Evolutionary conservation across 92 coral and sea anemone genomes (phyloP), one percentile per base, ranked within the genome.

Genomic region (Palythoa grandiflora): DNA sequence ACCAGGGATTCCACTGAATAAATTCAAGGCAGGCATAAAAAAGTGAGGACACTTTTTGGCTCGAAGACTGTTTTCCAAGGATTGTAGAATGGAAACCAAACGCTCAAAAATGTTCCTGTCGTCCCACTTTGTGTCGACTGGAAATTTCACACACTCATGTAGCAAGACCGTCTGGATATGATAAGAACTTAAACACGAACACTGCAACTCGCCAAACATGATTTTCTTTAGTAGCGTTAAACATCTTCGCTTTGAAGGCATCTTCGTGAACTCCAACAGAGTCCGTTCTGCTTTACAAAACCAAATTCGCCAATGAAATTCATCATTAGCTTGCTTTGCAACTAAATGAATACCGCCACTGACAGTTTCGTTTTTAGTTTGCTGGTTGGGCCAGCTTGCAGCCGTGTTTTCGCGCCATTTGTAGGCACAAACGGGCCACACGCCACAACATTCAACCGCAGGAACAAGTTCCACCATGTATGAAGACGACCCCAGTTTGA

Each of bases 281-380:
- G 54, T 60, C 35, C 83, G 70, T 66, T 93, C 95, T 16, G 95
- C 93, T 55, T 87, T 88, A 78, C 89, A 90, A 74, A 84, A 93
- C 88, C 95, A 93, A 57, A 90, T 90, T 78, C 91, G 88, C 95
- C 95, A 93, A 39, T 93, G 93, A 61, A 83, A 88, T 17, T 83
- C 95, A 53, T 75, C 80, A 15, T 86, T 72, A 14, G 92, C 71
- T 6, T 86, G 73, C 85, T 93, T 93, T 61, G 95, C 92, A 88
- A 93, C 90, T 21, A 93, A 55, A 38, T 93, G 91, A 47, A 93
- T 72, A 9, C 95, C 93, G 52, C 90, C 78, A 17, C 80, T 68
- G 13, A 90, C 44, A 68, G 86, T 57, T 19, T 87, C 85, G 6
- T 79, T 60, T 63, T 87, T 90, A 44, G 77, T 65, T 9, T 37